phyloP scores from a whole-genome alignment of 2,113 vertebrate genomes.

The Gadus chalcogrammus region DNA sequence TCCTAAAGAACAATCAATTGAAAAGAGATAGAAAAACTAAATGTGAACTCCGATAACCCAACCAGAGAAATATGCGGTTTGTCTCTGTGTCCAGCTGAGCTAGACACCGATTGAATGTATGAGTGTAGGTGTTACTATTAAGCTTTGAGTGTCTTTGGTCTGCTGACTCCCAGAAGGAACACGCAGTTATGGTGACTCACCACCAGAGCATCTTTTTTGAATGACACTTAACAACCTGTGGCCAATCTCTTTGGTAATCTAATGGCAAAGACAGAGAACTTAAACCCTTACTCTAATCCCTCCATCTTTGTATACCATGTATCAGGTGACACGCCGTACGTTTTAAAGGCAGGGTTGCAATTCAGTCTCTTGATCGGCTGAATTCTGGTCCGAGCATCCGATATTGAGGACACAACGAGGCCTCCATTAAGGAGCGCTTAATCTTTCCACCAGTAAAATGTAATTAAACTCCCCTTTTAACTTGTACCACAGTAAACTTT shows the following conservation, averaged over 20 bases:
- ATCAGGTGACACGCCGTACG: no score
- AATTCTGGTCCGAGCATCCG: constrained; percentile 29
- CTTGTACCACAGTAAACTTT: constrained; percentile 65
- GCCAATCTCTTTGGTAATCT: no score
- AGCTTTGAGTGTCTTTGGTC: no score
- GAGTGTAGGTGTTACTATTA: no score
- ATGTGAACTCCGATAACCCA: background rate
- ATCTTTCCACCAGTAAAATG: constrained; percentile 64
- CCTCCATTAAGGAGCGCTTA: constrained; percentile 25
- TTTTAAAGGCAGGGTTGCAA: background rate
- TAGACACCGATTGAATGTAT: no score
- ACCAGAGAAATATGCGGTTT: no score
- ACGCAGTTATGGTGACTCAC: no score
- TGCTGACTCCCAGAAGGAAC: no score
- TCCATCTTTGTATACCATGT: background rate
- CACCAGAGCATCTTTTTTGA: no score
- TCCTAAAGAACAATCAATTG: background rate
- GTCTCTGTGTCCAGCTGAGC: no score
- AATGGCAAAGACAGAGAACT: background rate
- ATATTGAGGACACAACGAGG: constrained; percentile 10
- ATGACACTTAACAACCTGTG: no score
- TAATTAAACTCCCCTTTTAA: constrained; percentile 64
- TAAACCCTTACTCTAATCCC: background rate
- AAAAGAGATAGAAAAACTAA: background rate
- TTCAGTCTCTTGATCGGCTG: background rate